Evolutionary conservation across 2,797 vertebrate species (phyloP), one percentile per base, ranked within the genome.

Genomic region (Labroides dimidiatus): DNA sequence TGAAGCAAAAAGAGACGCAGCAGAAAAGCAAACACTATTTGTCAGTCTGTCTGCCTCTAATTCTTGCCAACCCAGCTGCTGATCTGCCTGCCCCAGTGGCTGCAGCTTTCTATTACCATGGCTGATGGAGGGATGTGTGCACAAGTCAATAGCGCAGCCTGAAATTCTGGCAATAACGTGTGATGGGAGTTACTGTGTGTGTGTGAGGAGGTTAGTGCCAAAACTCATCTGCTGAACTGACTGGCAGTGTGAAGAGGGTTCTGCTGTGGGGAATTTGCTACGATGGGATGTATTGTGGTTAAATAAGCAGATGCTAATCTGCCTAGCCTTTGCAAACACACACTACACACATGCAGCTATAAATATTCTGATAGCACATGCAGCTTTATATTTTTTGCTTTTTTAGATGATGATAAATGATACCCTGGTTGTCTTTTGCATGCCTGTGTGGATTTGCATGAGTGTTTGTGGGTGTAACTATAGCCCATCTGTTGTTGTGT

Each of bases 401-500:
- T 33, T 78, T 68, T 57, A 49, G 41, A 70, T 43, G 33, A 20
- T 79, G 45, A 77, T 70, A 59, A 78, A 84, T 78, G 47, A 60
- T 54, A 61, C 2, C 17, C 41, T 15, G 39, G 42, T 41, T 64
- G 80, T 80, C 69, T 64, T 85, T 80, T 72, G 52, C 15, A 19
- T 72, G 37, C 16, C 24, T 39, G 21, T 52, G 57, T 51, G 53
- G 45, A 63, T 79, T 64, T 78, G 70, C 37, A 21, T 49, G 52
- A 64, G 43, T 58, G 47, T 66, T 44, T 42, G 69, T 62, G 75
- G 78, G 70, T 69, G 75, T 82, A 88, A 85, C 76, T 39, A 63
- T 76, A 85, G 72, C 77, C 89, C 87, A 91, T 91, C 89, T 92
- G 89, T 85, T 89, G 83, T 84, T 81, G 56, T 82, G 78, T 86